Evolutionary conservation across 2,797 vertebrate genomes (phyloP).

Genomic region (Amblyopsis hoosieri): DNA sequence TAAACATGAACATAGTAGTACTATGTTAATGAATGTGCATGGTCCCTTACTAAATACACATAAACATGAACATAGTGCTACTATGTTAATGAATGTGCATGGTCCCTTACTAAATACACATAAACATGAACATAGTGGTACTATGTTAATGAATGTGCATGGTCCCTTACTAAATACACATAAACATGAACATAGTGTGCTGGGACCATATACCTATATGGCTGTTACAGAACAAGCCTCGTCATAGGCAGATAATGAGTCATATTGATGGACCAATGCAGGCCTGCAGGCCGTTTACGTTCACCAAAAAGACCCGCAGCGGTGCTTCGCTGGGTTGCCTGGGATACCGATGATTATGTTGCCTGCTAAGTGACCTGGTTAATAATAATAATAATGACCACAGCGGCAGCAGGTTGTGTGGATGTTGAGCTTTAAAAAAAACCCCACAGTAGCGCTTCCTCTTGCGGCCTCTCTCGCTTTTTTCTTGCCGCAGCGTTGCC

Average conservation of each 20-base stretch:
- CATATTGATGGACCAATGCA: constrained; percentile 69
- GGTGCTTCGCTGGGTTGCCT: constrained; percentile 65
- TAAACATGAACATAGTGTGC: too few species aligned
- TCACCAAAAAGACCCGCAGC: constrained; percentile 57
- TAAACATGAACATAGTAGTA: too few species aligned
- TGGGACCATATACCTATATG: too few species aligned
- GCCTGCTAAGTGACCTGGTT: constrained; percentile 69
- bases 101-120: too few species aligned
- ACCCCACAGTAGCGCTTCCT: constrained; percentile 37
- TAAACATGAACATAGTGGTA: too few species aligned
- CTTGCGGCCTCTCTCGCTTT: constrained; percentile 62
- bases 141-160: too few species aligned
- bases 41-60: too few species aligned
- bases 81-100: too few species aligned
- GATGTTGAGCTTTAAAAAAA: constrained; percentile 59
- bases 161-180: too few species aligned
- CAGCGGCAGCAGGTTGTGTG: constrained; percentile 58
- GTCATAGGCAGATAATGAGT: constrained; percentile 71
- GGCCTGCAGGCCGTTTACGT: constrained; percentile 65
- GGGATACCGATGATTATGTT: constrained; percentile 58
- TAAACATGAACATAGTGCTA: too few species aligned
- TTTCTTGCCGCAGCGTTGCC: constrained; percentile 81
- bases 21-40: too few species aligned
- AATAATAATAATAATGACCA: constrained; percentile 73
- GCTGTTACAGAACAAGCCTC: constrained; percentile 55